phyloP scores from a whole-genome alignment of 2,888 invertebrate species.

The Lymantria monacha region DNA sequence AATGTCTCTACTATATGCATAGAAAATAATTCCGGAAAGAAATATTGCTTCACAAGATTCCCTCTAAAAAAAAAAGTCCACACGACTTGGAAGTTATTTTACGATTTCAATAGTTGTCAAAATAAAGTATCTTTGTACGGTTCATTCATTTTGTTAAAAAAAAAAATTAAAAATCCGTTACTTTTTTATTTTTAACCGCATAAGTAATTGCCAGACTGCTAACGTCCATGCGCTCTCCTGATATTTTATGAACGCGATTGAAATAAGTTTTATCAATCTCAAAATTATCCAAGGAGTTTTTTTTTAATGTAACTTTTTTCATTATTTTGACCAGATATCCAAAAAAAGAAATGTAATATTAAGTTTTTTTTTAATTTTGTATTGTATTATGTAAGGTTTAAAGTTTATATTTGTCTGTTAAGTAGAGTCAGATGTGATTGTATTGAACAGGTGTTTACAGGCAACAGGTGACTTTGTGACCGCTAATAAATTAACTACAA shows the following conservation, averaged over 20 bases:
- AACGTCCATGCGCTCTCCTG: not conserved
- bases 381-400: constrained; percentile 12
- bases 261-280: constrained; percentile 36
- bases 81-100: too few species aligned
- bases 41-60: too few species aligned
- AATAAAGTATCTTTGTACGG: too few species aligned
- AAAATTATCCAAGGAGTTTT: constrained; percentile 51
- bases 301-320: constrained; percentile 39
- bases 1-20: too few species aligned
- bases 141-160: too few species aligned
- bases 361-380: constrained; percentile 10
- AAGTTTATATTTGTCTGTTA: constrained; percentile 32
- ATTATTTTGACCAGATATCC: constrained; percentile 57
- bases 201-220: not conserved
- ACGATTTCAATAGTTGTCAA: too few species aligned
- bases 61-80: too few species aligned
- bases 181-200: not conserved
- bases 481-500: constrained; percentile 73
- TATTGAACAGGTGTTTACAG: constrained; percentile 70
- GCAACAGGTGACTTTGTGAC: constrained; percentile 78
- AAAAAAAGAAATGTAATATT: constrained; percentile 31
- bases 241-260: not conserved
- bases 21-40: too few species aligned
- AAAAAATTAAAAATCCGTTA: too few species aligned
- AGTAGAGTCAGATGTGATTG: constrained; percentile 71